A percentile compares a stretch with the other conserved stretches of the same genome.
These are phyloP conservation scores for Heliconius nattereri DNA, from an alignment of 1,140 invertebrate genomes.

Conservation along the genomic window DNA sequence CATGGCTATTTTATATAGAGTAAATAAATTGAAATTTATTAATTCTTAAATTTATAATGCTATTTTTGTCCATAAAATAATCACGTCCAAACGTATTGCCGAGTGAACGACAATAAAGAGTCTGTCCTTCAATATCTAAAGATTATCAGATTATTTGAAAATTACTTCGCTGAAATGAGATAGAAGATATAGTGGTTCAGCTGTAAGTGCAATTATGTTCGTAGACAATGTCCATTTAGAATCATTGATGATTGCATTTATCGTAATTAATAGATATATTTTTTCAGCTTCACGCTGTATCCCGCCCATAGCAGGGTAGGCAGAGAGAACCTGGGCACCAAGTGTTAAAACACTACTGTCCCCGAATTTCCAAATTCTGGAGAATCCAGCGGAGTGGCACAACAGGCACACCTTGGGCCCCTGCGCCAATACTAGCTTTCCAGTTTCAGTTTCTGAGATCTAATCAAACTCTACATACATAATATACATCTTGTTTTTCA, in stretches of 20 bases:
- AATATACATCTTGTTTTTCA: no score
- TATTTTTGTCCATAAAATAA: neutral
- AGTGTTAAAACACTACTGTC: neutral
- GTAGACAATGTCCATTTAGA: no score
- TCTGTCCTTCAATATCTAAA: neutral
- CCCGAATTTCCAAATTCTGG: no score
- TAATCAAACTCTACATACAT: no score
- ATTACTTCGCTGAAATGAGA: constrained; percentile 6
- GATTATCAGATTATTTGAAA: neutral
- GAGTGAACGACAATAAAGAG: neutral
- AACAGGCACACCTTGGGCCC: no score
- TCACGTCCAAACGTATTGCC: neutral
- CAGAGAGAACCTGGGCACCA: neutral
- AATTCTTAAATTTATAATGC: neutral
- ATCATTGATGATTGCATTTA: no score
- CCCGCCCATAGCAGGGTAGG: neutral
- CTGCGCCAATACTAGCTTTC: no score
- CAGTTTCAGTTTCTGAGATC: no score
- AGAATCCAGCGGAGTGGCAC: no score
- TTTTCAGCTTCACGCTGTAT: neutral
- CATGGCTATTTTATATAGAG: neutral
- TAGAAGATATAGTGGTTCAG: neutral
- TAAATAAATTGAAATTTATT: neutral
- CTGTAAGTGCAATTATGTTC: neutral
- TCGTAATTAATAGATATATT: neutral